A percentile compares a stretch with the other conserved stretches of the same genome.
Evolutionary conservation across 1,140 invertebrate genomes (phyloP).

Genomic region (Harlomillsia oculata): DNA sequence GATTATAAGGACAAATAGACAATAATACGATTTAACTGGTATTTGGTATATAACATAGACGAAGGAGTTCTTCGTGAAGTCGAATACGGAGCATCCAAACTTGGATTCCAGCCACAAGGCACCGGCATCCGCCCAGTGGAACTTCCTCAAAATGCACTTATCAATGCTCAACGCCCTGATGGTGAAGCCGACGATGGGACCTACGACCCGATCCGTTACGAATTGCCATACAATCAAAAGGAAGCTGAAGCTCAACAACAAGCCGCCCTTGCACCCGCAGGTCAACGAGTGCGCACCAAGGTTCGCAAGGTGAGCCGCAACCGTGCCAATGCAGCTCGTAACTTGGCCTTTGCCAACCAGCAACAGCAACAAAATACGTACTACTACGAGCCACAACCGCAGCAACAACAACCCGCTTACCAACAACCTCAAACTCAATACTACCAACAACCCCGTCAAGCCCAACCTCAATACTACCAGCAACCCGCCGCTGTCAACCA

Average conservation of each 20-base stretch:
- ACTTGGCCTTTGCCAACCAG: constrained; percentile 19
- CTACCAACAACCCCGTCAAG: constrained; percentile 36
- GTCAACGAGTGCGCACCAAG: not conserved
- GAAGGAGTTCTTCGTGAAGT: constrained; percentile 59
- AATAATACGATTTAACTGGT: not conserved
- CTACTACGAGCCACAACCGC: constrained; percentile 36
- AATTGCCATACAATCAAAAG: constrained; percentile 69
- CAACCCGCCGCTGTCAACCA: constrained; percentile 39
- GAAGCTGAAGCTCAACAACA: constrained; percentile 60
- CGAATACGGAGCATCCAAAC: constrained; percentile 66
- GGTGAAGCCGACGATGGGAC: constrained; percentile 8
- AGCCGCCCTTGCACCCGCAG: constrained; percentile 45
- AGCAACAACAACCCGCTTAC: constrained; percentile 41
- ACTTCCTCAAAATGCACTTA: not conserved
- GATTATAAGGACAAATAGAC: not conserved
- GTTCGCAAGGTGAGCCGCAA: not conserved
- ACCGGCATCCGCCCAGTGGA: constrained; percentile 51
- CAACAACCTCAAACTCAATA: constrained; percentile 38
- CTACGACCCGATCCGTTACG: constrained; percentile 60
- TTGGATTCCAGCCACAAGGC: constrained; percentile 65
- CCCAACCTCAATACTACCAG: constrained; percentile 39
- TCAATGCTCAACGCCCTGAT: no score
- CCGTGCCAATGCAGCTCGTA: not conserved
- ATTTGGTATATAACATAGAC: constrained; percentile 57
- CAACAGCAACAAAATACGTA: constrained; percentile 33